phyloP scores from a whole-genome alignment of 2,888 invertebrate species.

The Sympetrum striolatum region DNA sequence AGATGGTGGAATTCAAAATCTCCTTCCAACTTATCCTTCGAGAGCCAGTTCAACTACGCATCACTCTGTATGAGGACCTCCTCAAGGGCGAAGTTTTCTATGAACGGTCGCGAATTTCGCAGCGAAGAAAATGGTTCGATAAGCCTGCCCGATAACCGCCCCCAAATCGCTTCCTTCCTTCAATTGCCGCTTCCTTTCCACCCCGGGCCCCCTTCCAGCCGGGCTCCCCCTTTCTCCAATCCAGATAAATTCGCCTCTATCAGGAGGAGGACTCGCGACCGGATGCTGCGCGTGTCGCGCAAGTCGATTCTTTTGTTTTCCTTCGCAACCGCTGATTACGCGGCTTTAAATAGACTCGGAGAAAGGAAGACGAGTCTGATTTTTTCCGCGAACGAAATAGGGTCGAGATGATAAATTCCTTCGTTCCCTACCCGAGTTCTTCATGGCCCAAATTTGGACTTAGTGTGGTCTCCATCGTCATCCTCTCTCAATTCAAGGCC shows the following conservation, averaged over 20 bases:
- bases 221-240: not conserved
- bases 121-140: no score
- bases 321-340: not conserved
- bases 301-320: not conserved
- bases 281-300: not conserved
- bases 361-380: not conserved
- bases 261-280: slow-evolving; percentile 21
- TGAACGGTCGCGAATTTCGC: no score
- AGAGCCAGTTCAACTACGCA: no score
- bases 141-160: not conserved
- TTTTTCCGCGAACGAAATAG: not conserved
- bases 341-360: not conserved
- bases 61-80: no score
- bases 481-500: no score
- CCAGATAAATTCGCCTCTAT: not conserved
- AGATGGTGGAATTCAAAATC: no score
- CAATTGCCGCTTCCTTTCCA: not conserved
- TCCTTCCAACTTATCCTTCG: no score
- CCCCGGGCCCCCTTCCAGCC: not conserved
- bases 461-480: no score
- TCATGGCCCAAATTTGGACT: no score
- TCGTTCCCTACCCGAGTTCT: no score
- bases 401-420: not conserved
- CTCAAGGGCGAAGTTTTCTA: no score
- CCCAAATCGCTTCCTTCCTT: not conserved